A percentile compares a stretch with the other conserved stretches of the same genome.
Conservation (phyloP, 2,113 vertebrate genomes). For the Phrynosoma blainvillii region DNA sequence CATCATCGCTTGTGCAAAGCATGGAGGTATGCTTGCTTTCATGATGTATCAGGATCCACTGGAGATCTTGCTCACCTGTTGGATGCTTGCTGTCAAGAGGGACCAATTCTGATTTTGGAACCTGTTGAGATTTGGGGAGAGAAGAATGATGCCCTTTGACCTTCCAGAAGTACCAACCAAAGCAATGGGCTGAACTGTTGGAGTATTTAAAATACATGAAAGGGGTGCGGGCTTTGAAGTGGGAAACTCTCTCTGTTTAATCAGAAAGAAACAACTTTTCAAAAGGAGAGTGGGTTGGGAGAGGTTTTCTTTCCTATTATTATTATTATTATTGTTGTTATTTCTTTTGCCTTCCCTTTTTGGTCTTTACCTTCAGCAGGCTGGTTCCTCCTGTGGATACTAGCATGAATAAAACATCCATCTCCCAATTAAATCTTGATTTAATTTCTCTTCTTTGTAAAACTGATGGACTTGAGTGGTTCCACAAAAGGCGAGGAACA, state of each 20-base stretch:
- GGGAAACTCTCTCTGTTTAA: conserved; percentile 83
- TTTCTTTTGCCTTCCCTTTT: neutral
- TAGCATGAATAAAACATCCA: conserved; percentile 88
- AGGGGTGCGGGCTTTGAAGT: conserved; percentile 81
- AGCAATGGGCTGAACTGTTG: conserved; percentile 4
- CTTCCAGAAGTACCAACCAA: neutral
- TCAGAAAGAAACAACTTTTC: conserved; percentile 86
- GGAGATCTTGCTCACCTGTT: neutral
- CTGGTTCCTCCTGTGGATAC: conserved; percentile 84
- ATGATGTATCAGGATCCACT: neutral
- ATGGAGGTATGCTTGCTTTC: neutral
- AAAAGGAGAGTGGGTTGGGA: conserved; percentile 65
- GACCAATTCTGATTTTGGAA: fast-evolving
- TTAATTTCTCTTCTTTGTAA: conserved; percentile 88
- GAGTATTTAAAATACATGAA: conserved; percentile 85
- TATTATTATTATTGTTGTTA: too few relatives aligned
- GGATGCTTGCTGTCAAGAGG: neutral
- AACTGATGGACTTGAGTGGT: conserved; percentile 89
- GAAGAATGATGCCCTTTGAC: conserved; percentile 20
- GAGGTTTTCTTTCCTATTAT: conserved; percentile 40
- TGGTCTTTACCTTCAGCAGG: conserved; percentile 81
- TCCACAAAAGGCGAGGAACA: conserved; percentile 81
- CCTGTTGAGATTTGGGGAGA: neutral
- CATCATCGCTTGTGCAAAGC: too few relatives aligned
- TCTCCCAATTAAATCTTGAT: conserved; percentile 90